Percentiles rank a stretch among this genome's conserved stretches.
phyloP scores from a whole-genome alignment of 2,113 vertebrate genomes.

The Macquaria ambigua region DNA sequence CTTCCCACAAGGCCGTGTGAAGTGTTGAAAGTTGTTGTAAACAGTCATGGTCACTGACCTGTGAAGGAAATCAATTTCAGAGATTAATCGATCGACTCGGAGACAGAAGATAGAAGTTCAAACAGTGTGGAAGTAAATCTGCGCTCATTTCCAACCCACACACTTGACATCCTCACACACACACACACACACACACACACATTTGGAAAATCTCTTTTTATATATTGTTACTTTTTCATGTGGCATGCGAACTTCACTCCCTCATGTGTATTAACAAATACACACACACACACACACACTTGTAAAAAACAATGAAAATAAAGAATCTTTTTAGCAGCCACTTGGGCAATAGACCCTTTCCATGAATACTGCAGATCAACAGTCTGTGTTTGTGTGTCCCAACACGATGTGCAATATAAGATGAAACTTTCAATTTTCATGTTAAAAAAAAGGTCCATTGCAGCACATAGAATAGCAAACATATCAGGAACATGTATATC shows the following conservation, averaged over 20 bases:
- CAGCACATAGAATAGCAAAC: neutral
- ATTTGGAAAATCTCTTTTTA: too few species aligned
- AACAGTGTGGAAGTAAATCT: neutral
- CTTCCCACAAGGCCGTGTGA: neutral
- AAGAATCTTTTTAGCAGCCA: neutral
- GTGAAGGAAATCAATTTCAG: slow-evolving; percentile 9
- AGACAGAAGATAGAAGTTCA: neutral
- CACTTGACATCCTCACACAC: slow-evolving; percentile 22
- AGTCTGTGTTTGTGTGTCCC: neutral
- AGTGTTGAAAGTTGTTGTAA: slow-evolving; percentile 7
- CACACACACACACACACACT: too few species aligned
- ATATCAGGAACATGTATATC: neutral
- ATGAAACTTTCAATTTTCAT: neutral
- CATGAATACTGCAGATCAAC: neutral
- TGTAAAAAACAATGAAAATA: neutral
- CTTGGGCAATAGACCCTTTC: neutral
- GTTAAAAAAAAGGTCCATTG: neutral
- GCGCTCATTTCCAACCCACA: slow-evolving; percentile 4
- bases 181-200: neutral
- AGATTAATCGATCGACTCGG: slow-evolving; percentile 18
- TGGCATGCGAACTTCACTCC: too few species aligned
- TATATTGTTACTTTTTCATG: neutral
- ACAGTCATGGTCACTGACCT: neutral
- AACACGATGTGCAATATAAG: neutral
- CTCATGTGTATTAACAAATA: neutral